phyloP scores from a whole-genome alignment of 2,113 vertebrate species.

The Crotalus horridus region DNA sequence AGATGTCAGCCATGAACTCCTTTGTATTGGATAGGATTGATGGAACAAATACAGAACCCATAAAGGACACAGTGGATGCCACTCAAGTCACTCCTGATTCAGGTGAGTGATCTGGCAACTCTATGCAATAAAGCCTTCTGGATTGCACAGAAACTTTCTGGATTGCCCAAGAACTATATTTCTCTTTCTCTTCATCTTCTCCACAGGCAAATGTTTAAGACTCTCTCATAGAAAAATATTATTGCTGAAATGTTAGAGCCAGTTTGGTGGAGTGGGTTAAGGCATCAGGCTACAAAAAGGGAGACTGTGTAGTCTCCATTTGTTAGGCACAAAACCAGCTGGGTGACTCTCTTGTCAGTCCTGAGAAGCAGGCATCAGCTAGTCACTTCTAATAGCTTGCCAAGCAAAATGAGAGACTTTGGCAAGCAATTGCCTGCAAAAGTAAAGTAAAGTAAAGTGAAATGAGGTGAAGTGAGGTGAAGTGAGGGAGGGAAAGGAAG shows the following conservation, averaged over 20 bases:
- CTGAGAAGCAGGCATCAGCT: neutral
- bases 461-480: too few relatives aligned
- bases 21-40: neutral
- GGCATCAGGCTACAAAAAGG: neutral
- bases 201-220: neutral
- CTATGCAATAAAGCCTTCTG: neutral
- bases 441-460: too few relatives aligned
- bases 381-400: neutral
- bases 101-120: neutral
- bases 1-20: slow-evolving; percentile 15
- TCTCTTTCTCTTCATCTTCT: neutral
- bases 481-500: too few relatives aligned
- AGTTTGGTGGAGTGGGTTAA: neutral
- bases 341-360: neutral
- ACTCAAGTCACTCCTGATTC: neutral
- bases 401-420: neutral
- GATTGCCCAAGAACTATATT: neutral
- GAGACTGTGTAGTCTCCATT: neutral
- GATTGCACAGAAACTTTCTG: neutral
- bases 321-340: neutral
- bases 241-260: neutral
- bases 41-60: neutral
- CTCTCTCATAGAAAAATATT: neutral
- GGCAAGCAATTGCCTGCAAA: neutral
- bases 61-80: neutral